A percentile compares a stretch with the other conserved stretches of the same genome.
These are phyloP conservation scores for Huso huso DNA, from an alignment of 2,797 vertebrate species.

Conservation along the genomic window DNA sequence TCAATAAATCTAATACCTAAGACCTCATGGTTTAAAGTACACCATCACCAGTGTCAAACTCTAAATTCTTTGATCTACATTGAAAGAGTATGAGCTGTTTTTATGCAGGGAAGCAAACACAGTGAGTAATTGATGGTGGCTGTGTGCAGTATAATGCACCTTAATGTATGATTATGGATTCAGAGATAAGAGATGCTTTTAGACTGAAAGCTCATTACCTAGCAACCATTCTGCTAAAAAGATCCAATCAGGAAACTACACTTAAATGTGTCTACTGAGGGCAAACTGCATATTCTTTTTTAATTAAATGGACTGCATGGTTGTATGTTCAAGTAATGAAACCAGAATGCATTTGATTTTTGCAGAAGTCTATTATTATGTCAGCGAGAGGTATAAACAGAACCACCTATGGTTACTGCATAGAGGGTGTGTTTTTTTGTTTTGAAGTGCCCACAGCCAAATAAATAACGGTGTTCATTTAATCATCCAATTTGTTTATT, in stretches of 20 bases:
- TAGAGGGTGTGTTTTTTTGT: too few species aligned
- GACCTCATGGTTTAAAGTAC: conserved; percentile 23
- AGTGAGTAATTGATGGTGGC: conserved; percentile 33
- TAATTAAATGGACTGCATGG: conserved; percentile 13
- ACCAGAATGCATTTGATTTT: conserved; percentile 5
- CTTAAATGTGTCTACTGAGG: conserved; percentile 22
- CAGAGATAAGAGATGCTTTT: conserved; percentile 35
- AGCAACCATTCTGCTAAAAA: conserved; percentile 31
- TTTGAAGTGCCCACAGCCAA: too few species aligned
- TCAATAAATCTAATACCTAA: conserved; percentile 41
- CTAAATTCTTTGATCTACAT: conserved; percentile 32
- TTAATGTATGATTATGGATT: conserved; percentile 39
- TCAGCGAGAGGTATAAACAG: conserved; percentile 1
- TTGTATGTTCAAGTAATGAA: conserved; percentile 10
- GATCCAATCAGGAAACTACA: conserved; percentile 19
- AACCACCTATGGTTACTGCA: background rate
- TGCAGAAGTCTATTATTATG: conserved; percentile 5
- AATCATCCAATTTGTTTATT: too few species aligned
- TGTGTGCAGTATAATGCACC: conserved; percentile 38
- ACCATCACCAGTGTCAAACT: conserved; percentile 37
- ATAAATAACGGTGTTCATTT: too few species aligned
- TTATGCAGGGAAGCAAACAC: conserved; percentile 34
- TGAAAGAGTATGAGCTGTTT: conserved; percentile 29
- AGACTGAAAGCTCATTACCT: conserved; percentile 36
- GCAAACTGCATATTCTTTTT: conserved; percentile 25